These are phyloP conservation scores for Zootoca vivipara DNA, from an alignment of 2,113 vertebrate genomes.

Conservation along the genomic window DNA sequence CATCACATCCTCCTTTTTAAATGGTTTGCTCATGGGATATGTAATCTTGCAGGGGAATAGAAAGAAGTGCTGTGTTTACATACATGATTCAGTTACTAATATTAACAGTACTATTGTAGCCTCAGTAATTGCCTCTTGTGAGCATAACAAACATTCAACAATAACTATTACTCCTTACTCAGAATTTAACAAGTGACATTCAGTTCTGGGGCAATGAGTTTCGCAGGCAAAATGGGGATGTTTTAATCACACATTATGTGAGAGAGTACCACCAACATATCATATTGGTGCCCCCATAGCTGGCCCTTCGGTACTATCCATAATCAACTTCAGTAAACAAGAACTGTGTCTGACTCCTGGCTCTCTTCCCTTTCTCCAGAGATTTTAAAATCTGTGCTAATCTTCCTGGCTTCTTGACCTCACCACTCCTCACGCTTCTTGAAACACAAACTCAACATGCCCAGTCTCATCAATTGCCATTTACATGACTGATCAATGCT, in stretches of 20 bases:
- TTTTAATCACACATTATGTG: neutral
- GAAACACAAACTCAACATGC: neutral
- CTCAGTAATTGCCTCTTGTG: neutral
- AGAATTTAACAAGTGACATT: neutral
- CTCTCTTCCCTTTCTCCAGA: neutral
- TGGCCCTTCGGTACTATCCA: neutral
- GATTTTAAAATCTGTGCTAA: neutral
- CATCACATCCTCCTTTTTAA: neutral
- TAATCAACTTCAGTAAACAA: neutral
- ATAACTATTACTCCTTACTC: neutral
- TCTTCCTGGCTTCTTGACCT: neutral
- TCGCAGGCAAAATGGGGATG: neutral
- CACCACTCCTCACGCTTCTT: neutral
- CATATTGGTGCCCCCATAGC: neutral
- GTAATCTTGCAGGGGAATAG: neutral
- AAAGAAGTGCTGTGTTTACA: neutral
- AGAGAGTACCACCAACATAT: neutral
- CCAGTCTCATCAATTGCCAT: neutral
- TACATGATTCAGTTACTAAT: neutral
- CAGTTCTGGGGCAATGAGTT: neutral
- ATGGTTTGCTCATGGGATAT: neutral
- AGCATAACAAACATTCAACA: neutral
- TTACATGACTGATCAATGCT: neutral
- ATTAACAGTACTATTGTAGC: neutral
- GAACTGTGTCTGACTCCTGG: neutral